These are phyloP conservation scores for Huso huso DNA, from an alignment of 2,797 vertebrate species.

Conservation along the genomic window DNA sequence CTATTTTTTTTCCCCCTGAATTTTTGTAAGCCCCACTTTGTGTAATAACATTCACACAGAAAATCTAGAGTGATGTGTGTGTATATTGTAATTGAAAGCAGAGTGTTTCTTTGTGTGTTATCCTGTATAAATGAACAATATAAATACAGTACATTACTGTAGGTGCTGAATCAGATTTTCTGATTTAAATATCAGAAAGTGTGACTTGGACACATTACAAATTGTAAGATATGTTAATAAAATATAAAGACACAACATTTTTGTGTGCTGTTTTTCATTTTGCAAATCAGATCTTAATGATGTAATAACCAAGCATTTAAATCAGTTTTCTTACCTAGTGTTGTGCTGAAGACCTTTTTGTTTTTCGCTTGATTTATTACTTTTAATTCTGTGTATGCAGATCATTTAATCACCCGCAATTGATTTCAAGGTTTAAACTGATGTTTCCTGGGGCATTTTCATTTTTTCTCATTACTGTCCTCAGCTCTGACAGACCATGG, in stretches of 20 bases:
- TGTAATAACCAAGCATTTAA: no score
- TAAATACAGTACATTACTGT: constrained; percentile 99
- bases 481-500: no score
- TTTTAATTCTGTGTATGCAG: no score
- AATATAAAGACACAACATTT: constrained; percentile 59
- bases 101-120: constrained; percentile 62
- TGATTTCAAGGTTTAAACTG: no score
- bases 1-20: constrained; percentile 30
- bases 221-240: constrained; percentile 99
- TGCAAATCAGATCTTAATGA: neutral
- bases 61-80: constrained; percentile 56
- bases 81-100: constrained; percentile 70
- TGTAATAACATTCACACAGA: constrained; percentile 68
- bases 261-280: constrained; percentile 12
- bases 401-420: no score
- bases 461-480: no score
- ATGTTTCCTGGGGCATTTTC: no score
- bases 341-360: no score
- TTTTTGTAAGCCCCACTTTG: constrained; percentile 71
- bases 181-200: constrained; percentile 74
- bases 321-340: no score
- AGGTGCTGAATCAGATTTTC: constrained; percentile 87
- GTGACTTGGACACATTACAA: constrained; percentile 82
- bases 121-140: constrained; percentile 78
- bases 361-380: no score